Percentiles rank a stretch among this genome's conserved stretches.
Conservation (phyloP, 2,888 invertebrate genomes). For the Pammene fasciana region DNA sequence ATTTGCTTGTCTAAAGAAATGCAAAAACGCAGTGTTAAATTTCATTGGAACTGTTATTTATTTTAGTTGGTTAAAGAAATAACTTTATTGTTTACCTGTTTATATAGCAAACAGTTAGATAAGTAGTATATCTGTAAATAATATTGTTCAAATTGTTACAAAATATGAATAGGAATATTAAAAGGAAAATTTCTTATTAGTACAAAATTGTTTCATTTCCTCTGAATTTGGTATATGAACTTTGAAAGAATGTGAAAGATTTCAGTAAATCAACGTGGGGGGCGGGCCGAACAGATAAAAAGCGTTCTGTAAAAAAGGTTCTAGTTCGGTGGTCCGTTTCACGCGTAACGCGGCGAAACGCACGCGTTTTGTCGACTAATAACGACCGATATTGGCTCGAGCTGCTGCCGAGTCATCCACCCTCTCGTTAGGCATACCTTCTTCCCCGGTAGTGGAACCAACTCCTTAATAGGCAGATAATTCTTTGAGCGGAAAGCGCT, state of each 20-base stretch:
- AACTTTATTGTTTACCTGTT: conserved; percentile 61
- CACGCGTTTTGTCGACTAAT: conserved; percentile 71
- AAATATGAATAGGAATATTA: conserved; percentile 66
- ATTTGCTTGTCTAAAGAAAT: conserved; percentile 30
- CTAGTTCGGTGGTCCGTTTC: conserved; percentile 75
- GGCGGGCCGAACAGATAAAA: conserved; percentile 56
- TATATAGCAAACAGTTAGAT: conserved; percentile 51
- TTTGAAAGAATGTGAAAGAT: conserved; percentile 24
- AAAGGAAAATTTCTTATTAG: conserved; percentile 57
- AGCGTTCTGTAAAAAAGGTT: conserved; percentile 66
- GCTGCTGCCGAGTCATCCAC: conserved; percentile 69
- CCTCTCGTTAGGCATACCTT: conserved; percentile 48
- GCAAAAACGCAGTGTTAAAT: conserved; percentile 52
- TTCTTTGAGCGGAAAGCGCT: conserved; percentile 30
- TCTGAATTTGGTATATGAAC: background rate
- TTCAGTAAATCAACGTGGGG: conserved; percentile 64
- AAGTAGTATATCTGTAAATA: conserved; percentile 69
- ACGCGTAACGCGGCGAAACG: conserved; percentile 74
- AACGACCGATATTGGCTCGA: conserved; percentile 74
- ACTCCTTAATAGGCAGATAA: conserved; percentile 37
- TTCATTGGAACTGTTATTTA: conserved; percentile 72
- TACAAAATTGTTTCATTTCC: conserved; percentile 40
- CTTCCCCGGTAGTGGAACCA: conserved; percentile 28
- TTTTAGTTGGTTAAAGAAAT: conserved; percentile 63
- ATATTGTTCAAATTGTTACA: conserved; percentile 76